Base-by-base conservation (phyloP, 2,888 invertebrate genomes). In the Callosobruchus maculatus region DNA sequence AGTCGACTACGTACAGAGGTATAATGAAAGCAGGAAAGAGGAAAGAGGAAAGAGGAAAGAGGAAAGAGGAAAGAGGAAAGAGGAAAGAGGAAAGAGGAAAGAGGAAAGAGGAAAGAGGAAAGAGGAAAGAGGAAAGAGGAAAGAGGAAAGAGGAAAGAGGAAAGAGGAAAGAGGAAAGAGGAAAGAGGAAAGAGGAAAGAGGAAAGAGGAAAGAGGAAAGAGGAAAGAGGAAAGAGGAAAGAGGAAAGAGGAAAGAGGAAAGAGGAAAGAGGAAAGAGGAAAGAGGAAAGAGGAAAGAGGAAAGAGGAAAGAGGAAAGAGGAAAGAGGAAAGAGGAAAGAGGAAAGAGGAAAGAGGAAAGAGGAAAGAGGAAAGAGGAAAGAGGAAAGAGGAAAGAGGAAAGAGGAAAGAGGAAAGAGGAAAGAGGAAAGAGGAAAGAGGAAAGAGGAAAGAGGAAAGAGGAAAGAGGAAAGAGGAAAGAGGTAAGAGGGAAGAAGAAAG, bases 181-280 rank as follows among this genome's bases (percentile, higher is more conserved):
- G 9, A 30, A 30, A 9, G 30, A 30, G 30, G 20, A 30, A 7
- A 7, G 30, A 71, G 20, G 30, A 30, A 26, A 7, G 30, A 71
- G 30, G n/a, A 31, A 71, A 30, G 7, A 30, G 30, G 31, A n/a
- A 31, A 30, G 30, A 20, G 49, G 31, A 71, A 21, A 31, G 20
- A 71, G 22, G 49, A 71, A 71, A 30, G 30, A 71, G n/a, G 49
- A 71, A 71, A 31, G n/a, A 71, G 22, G 49, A 49, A 71, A 71
- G n/a, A 31, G 20, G 31, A 7, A 21, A 71, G 30, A 21, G 71
- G 21, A 71, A 20, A 49, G 30, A 71, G 20, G 49, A 31, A 30
- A 20, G 7, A 71, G 31, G 4, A n/a, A 30, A 30, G 9, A 30
- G 9, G 30, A 9, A 30, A 30, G 9, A 30, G 9, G 30, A 9